These are phyloP conservation scores for Saxidomus purpurata DNA, from an alignment of 1,140 invertebrate genomes.

Conservation along the genomic window DNA sequence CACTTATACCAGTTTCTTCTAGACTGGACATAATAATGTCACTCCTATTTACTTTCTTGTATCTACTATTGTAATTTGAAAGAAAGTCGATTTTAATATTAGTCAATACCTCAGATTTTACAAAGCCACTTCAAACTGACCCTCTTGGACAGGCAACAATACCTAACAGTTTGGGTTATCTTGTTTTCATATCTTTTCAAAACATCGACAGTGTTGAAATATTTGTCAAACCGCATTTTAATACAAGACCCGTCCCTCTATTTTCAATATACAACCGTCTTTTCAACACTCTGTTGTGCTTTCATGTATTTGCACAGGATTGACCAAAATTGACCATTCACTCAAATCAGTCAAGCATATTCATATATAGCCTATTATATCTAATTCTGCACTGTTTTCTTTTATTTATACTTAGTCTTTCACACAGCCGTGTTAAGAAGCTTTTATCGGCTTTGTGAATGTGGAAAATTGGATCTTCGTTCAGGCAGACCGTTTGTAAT, in stretches of 20 bases:
- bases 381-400: constrained; percentile 2
- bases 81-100: neutral
- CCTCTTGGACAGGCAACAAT: neutral
- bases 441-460: neutral
- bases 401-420: neutral
- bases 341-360: neutral
- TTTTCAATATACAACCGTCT: constrained; percentile 9
- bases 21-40: no score
- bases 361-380: neutral
- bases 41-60: no score
- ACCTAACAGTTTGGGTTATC: neutral
- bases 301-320: constrained; percentile 16
- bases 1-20: no score
- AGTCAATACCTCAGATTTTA: neutral
- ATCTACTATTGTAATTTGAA: no score
- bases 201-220: constrained; percentile 22
- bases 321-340: constrained; percentile 30
- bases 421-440: neutral
- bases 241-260: neutral
- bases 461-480: neutral
- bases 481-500: neutral
- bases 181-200: constrained; percentile 11
- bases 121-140: neutral
- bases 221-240: constrained; percentile 10
- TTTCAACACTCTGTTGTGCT: neutral